A percentile compares a stretch with the other conserved stretches of the same genome.
These are phyloP conservation scores for Eulemur macaco DNA, from an alignment of 2,113 vertebrate genomes.

Conservation along the genomic window DNA sequence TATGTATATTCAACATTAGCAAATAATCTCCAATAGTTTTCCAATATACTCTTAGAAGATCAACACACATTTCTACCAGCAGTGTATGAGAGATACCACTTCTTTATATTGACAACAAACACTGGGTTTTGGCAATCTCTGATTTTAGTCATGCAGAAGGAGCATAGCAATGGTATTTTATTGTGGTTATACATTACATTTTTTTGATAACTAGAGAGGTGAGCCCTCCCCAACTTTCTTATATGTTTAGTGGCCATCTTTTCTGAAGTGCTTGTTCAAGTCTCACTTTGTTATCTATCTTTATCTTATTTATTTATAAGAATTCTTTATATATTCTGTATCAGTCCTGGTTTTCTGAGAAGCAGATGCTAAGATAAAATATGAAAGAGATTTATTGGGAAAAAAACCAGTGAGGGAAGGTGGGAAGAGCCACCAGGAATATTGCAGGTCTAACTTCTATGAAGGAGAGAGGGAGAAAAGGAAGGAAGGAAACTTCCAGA, in stretches of 20 bases:
- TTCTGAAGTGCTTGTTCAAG: background rate
- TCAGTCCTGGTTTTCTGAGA: background rate
- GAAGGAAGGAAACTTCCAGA: background rate
- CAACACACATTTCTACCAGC: background rate
- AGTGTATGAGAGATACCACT: background rate
- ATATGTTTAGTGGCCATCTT: background rate
- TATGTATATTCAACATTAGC: background rate
- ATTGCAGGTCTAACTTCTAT: background rate
- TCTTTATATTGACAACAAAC: background rate
- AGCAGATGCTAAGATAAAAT: background rate
- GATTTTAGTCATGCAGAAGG: background rate
- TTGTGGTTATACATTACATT: background rate
- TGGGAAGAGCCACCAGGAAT: background rate
- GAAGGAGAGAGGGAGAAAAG: background rate
- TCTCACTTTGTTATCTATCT: background rate
- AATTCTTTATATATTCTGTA: background rate
- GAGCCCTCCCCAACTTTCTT: background rate
- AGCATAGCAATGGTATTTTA: background rate
- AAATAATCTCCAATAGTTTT: background rate
- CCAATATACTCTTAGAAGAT: background rate
- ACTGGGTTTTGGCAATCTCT: background rate
- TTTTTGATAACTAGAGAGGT: background rate
- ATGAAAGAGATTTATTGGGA: background rate
- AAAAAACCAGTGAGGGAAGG: background rate
- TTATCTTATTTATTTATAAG: background rate